Conservation (phyloP, 2,888 invertebrate species). For the Campoplex capitator region DNA sequence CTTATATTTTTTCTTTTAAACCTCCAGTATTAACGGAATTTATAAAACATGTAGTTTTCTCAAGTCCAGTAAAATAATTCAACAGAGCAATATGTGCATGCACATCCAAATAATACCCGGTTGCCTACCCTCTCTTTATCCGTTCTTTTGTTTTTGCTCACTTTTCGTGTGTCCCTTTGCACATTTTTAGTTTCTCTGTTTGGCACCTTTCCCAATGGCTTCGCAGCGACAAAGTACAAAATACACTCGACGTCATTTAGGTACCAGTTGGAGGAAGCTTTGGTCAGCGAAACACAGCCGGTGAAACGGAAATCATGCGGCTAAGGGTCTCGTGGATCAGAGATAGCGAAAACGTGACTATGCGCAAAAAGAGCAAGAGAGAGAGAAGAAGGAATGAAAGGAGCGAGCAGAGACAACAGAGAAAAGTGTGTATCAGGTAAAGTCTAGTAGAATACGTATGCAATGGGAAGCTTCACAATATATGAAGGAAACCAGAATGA, state of each 20-base stretch:
- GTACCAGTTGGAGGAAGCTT: constrained; percentile 25
- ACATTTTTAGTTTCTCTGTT: not conserved
- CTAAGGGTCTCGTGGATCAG: constrained; percentile 42
- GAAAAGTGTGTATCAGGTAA: constrained; percentile 19
- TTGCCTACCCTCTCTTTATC: not conserved
- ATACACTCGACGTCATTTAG: constrained; percentile 22
- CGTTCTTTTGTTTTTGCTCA: not conserved
- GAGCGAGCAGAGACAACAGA: constrained; percentile 1
- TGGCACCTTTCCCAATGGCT: constrained; percentile 45
- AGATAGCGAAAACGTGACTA: constrained; percentile 38
- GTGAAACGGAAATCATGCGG: constrained; percentile 58
- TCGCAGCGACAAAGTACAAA: constrained; percentile 35
- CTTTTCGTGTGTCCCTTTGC: constrained; percentile 1
- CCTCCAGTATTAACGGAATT: not conserved
- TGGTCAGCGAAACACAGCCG: constrained; percentile 49
- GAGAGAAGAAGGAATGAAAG: not conserved
- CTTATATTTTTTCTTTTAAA: too few species aligned
- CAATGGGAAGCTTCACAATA: constrained; percentile 47
- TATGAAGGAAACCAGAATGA: constrained; percentile 47
- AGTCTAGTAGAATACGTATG: constrained; percentile 11
- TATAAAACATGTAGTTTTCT: not conserved
- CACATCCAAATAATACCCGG: not conserved
- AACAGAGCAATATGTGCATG: not conserved
- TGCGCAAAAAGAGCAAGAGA: not conserved
- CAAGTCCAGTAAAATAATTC: not conserved